phyloP scores from a whole-genome alignment of 1,140 invertebrate species.

The Drosophila obscura region DNA sequence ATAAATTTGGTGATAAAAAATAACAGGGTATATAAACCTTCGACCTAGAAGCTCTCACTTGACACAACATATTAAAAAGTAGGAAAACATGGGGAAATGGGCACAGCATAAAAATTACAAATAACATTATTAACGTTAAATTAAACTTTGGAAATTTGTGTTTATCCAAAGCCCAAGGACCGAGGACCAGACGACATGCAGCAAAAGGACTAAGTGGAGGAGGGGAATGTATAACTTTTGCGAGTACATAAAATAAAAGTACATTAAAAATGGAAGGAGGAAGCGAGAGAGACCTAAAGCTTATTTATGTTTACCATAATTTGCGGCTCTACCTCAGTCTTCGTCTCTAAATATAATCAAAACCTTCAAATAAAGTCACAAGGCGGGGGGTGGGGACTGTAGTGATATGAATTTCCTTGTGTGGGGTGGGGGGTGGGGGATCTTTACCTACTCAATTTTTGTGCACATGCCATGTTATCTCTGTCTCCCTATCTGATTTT shows the following conservation, averaged over 20 bases:
- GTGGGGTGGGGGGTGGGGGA: background rate
- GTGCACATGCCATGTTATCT: conserved; percentile 9
- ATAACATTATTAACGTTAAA: conserved; percentile 79
- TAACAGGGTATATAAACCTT: background rate
- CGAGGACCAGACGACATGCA: conserved; percentile 30
- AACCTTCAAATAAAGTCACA: conserved; percentile 36
- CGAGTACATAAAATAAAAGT: conserved; percentile 28
- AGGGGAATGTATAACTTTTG: conserved; percentile 30
- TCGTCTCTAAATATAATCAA: conserved; percentile 46
- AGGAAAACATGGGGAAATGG: conserved; percentile 8
- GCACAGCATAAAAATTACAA: conserved; percentile 45
- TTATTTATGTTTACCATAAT: conserved; percentile 62
- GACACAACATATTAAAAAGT: conserved; percentile 40
- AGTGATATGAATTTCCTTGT: background rate
- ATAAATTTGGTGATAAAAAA: background rate
- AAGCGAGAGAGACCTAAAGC: conserved; percentile 38
- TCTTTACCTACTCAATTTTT: conserved; percentile 32
- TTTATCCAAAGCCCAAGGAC: conserved; percentile 11
- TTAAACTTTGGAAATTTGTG: conserved; percentile 76
- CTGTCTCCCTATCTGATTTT: conserved; percentile 9
- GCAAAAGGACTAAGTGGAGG: conserved; percentile 12
- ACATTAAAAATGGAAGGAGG: conserved; percentile 47
- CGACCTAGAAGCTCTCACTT: background rate
- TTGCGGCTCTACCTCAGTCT: conserved; percentile 43
- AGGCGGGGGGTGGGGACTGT: conserved; percentile 9